Evolutionary conservation across 2,888 invertebrate species (phyloP).

Genomic region (Polyommatus icarus): DNA sequence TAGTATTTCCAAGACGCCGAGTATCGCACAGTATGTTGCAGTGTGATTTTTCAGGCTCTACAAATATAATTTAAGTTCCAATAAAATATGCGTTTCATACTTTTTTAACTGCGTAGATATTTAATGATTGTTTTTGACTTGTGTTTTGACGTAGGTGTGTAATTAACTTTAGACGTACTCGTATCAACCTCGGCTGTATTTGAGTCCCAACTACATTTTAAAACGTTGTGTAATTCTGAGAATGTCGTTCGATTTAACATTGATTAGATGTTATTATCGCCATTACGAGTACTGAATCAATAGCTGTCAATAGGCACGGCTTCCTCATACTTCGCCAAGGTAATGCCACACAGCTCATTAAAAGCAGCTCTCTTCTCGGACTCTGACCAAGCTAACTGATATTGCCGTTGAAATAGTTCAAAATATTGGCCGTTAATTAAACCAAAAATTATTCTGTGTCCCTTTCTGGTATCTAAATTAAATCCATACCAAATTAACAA

Average conservation of each 20-base stretch:
- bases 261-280: slow-evolving; percentile 5
- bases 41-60: neutral
- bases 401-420: no score
- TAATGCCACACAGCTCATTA: neutral
- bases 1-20: neutral
- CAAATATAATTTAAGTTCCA: neutral
- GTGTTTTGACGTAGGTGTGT: no score
- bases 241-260: neutral
- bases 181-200: no score
- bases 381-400: no score
- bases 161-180: no score
- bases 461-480: no score
- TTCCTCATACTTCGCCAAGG: slow-evolving; percentile 19
- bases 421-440: no score
- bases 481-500: no score
- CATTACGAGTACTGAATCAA: neutral
- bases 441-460: no score
- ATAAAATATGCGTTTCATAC: neutral
- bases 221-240: neutral
- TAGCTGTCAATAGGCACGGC: slow-evolving; percentile 17
- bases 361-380: neutral
- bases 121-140: neutral
- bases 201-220: neutral
- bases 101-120: neutral
- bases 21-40: neutral